These are phyloP conservation scores for Melikaiella ostensackeni DNA, from an alignment of 2,888 invertebrate genomes.

Conservation along the genomic window DNA sequence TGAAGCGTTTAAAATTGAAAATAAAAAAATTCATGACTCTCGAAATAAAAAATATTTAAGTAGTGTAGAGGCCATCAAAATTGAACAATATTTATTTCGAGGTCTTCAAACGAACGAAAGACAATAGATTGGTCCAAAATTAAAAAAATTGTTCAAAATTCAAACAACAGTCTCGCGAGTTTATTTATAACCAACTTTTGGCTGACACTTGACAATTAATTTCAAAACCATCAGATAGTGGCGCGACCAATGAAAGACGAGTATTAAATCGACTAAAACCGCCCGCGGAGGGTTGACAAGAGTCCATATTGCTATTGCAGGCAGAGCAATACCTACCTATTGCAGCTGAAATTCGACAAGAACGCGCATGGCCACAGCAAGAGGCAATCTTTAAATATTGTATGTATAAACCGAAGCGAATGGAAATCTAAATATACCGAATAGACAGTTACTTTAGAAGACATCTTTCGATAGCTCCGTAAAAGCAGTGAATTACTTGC, in stretches of 20 bases:
- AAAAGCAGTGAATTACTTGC: neutral
- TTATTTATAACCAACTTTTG: neutral
- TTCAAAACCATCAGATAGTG: neutral
- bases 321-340: slow-evolving; percentile 1
- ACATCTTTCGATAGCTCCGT: neutral
- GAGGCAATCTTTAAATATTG: slow-evolving; percentile 35
- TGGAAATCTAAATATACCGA: slow-evolving; percentile 35
- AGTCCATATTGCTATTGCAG: slow-evolving; percentile 8
- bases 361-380: slow-evolving; percentile 32
- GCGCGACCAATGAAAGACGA: neutral
- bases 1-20: too few relatives aligned
- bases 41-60: too few relatives aligned
- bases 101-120: too few relatives aligned
- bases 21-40: too few relatives aligned
- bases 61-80: too few relatives aligned
- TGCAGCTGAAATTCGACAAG: slow-evolving; percentile 4
- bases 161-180: neutral
- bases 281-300: neutral
- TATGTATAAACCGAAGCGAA: slow-evolving; percentile 21
- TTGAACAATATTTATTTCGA: too few relatives aligned
- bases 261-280: neutral
- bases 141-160: neutral
- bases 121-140: neutral
- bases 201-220: neutral
- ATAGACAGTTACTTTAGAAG: slow-evolving; percentile 9